Conservation (phyloP, 2,888 invertebrate genomes). For the Phyto melanocephala region DNA sequence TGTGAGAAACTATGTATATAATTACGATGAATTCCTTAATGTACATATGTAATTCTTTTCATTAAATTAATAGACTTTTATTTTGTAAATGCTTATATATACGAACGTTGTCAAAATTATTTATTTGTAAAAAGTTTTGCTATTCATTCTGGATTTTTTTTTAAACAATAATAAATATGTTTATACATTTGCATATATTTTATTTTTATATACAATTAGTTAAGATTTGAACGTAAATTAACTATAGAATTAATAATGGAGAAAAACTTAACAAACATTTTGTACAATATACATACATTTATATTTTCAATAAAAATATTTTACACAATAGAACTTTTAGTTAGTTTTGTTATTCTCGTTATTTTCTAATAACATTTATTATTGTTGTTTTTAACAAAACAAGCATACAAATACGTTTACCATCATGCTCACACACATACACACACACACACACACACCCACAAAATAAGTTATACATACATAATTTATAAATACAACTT, state of each 20-base stretch:
- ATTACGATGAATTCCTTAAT: not conserved
- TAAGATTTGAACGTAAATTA: conserved; percentile 27
- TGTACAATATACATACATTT: conserved; percentile 20
- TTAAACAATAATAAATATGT: not conserved
- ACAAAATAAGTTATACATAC: not conserved
- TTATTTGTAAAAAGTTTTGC: not conserved
- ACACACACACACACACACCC: not conserved
- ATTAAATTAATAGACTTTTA: conserved; percentile 12
- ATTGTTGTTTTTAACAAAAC: not conserved
- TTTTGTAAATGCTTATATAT: not conserved
- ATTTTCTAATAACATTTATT: not conserved
- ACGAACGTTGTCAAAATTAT: not conserved
- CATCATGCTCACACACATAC: not conserved
- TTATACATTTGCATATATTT: not conserved
- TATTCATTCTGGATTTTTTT: too few relatives aligned
- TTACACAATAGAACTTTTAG: not conserved
- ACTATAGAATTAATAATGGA: not conserved
- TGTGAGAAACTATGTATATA: not conserved
- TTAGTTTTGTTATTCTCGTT: not conserved
- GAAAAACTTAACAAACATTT: conserved; percentile 37
- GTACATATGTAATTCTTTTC: not conserved
- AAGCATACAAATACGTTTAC: not conserved
- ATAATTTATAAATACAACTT: not conserved
- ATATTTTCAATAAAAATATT: conserved; percentile 22
- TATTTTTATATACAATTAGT: conserved; percentile 2